Conservation (phyloP, 1,140 invertebrate genomes). For the Zelostemma sp. region DNA sequence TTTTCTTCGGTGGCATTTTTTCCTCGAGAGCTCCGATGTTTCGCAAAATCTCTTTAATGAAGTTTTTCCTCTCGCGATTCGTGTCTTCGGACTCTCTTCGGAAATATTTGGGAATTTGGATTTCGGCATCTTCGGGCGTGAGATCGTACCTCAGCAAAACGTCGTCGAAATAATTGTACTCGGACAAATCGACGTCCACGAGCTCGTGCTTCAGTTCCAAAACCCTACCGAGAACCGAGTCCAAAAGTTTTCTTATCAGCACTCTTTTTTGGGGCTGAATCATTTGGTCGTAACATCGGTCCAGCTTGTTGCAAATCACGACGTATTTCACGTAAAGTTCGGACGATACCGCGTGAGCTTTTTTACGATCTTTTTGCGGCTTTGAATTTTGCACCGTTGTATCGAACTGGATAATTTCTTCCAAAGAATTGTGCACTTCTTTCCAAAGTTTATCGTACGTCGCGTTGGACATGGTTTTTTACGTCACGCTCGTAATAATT, state of each 20-base stretch:
- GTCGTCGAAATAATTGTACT: slow-evolving; percentile 89
- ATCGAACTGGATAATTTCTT: slow-evolving; percentile 76
- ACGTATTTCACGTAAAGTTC: slow-evolving; percentile 86
- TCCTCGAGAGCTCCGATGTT: slow-evolving; percentile 79
- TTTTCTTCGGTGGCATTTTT: slow-evolving; percentile 67
- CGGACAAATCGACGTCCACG: slow-evolving; percentile 86
- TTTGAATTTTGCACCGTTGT: slow-evolving; percentile 75
- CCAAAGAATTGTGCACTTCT: slow-evolving; percentile 74
- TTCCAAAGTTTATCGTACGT: slow-evolving; percentile 80
- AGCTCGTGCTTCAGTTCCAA: slow-evolving; percentile 87
- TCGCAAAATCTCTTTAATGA: slow-evolving; percentile 76
- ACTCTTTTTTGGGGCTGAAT: slow-evolving; percentile 93
- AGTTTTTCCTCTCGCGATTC: slow-evolving; percentile 72
- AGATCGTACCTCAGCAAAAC: slow-evolving; percentile 73
- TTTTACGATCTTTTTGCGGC: slow-evolving; percentile 73
- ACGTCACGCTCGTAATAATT: background rate
- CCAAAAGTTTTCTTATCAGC: slow-evolving; percentile 83
- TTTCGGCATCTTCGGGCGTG: slow-evolving; percentile 77
- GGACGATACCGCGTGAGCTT: slow-evolving; percentile 72
- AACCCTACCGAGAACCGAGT: slow-evolving; percentile 83
- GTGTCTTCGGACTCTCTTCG: slow-evolving; percentile 76
- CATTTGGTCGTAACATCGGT: slow-evolving; percentile 89
- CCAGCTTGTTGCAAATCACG: slow-evolving; percentile 79
- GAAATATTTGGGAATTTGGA: slow-evolving; percentile 79
- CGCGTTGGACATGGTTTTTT: slow-evolving; percentile 76